These are phyloP conservation scores for Uria aalge DNA, from an alignment of 2,113 vertebrate genomes.

Conservation along the genomic window DNA sequence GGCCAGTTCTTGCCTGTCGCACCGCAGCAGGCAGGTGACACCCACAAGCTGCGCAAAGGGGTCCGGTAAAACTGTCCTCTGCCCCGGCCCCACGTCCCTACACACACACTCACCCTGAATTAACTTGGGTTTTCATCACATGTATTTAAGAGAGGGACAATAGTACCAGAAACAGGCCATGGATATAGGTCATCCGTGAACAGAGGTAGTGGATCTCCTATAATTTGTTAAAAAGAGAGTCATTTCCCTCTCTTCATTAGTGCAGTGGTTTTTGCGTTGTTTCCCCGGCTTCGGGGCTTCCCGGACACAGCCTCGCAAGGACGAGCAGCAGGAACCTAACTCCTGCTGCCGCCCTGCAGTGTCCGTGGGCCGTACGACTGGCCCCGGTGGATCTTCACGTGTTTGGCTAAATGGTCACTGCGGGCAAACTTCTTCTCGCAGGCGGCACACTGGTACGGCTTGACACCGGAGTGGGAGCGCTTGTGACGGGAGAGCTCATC, in stretches of 20 bases:
- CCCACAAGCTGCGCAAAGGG: background rate
- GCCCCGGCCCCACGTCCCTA: background rate
- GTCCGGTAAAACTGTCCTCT: too few species aligned
- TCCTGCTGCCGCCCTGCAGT: constrained; percentile 36
- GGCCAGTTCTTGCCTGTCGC: background rate
- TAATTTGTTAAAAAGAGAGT: background rate
- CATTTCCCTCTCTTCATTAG: background rate
- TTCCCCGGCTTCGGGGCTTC: background rate
- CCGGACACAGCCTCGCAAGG: background rate
- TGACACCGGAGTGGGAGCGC: constrained; percentile 87
- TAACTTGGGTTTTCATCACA: background rate
- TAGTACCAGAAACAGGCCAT: background rate
- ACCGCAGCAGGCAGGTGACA: background rate
- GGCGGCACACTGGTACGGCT: constrained; percentile 82
- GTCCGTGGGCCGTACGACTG: constrained; percentile 73
- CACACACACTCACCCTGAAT: background rate
- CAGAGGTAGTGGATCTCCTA: background rate
- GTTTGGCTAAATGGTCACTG: constrained; percentile 88
- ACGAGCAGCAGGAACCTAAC: constrained; percentile 37
- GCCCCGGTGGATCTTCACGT: constrained; percentile 84
- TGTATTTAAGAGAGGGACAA: background rate
- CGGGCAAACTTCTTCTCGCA: constrained; percentile 88
- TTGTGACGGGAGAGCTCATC: constrained; percentile 88
- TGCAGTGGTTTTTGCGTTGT: accelerated
- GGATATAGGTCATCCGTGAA: background rate